Base-by-base conservation (phyloP, 2,888 invertebrate species). In the Lamproptera curius region DNA sequence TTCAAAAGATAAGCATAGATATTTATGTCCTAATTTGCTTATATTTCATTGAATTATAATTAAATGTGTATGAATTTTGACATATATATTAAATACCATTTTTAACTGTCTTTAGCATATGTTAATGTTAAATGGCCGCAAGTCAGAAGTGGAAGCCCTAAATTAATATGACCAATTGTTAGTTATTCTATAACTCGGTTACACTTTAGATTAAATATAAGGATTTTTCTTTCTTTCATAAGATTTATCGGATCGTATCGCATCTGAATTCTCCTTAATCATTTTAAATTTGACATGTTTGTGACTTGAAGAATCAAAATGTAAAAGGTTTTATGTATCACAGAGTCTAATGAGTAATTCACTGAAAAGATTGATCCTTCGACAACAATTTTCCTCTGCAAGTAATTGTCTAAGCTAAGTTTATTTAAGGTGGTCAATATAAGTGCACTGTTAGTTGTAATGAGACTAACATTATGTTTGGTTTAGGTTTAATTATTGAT, bases 111-210 rank as follows among this genome's bases (percentile, higher is more conserved):
- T n/a, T 13, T 3, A 3, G 28, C 16, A 31, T n/a, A 23, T 9
- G 3, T 14, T 42, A 20, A 11, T 35, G 16, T 16, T 16, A 39
- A 31, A 28, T 16, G 16, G 11, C 20, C 20, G 15, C 0, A 14
- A 2, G 31, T 2, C 44, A 20, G 38, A 38, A 20, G 38, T 23
- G 10, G 10, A 16, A 16, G 16, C 43, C 37, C 43, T 13, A 17
- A 17, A 13, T 33, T 6, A 15, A 14, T 38, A 15, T 20, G 44
- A 45, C 44, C 44, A 45, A 45, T 44, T 38, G 37, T 39, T 45
- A 45, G 45, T 45, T 45, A 39, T 44, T 38, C 14, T 28, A 38
- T 38, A 44, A 45, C 45, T 45, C 38, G n/a, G 33, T n/a, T 39
- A 39, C 33, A 34, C 39, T 45, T 39, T 34, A 16, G 26, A 34